Base-by-base conservation (phyloP, 2,888 invertebrate genomes). In the Molorchus minor region DNA sequence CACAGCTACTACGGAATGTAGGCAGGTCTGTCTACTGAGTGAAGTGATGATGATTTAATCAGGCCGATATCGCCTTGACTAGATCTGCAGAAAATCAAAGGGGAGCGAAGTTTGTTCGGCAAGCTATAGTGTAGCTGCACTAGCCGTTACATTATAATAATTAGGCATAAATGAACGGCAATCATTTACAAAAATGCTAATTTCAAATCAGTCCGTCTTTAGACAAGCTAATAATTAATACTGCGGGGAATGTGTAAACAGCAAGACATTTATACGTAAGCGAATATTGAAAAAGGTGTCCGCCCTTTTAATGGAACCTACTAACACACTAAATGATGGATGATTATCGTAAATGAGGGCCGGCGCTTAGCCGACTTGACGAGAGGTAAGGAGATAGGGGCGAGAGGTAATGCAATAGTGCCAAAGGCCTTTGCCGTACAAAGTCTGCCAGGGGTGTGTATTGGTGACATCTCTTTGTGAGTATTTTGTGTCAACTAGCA, bases 1-100 rank as follows among this genome's bases (percentile, higher is more conserved):
- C 75, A 77, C 75, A 77, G 77, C 77, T 76, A 75, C 72, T 74
- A 74, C 72, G 78, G 78, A 78, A 78, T 78, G 78, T 78, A 72
- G 75, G 75, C 75, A 76, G 75, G 71, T 77, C 75, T 72, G 74
- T 73, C 68, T 71, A 58, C 56, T 20, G 17, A 16, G 40, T 45
- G 47, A 53, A 43, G 19, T 13, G 25, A 25, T 52, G 51, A 60
- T 59, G 62, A 65, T 60, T 58, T 20, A 65, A 33, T 58, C 59
- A 61, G 64, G 63, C 62, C 60, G 59, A 60, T 59, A 64, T 61
- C 56, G 71, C 70, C 72, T 58, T 77, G 77, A 78, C 77, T 77
- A 77, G 78, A 78, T 74, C 77, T 77, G 76, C 73, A 69, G 63
- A 65, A n/a, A 68, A 62, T 56, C 56, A 64, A 71, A n/a, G 47